Percentiles rank a stretch among this genome's conserved stretches.
Evolutionary conservation across 2,113 vertebrate species (phyloP).

Genomic region (Prunella himalayana): DNA sequence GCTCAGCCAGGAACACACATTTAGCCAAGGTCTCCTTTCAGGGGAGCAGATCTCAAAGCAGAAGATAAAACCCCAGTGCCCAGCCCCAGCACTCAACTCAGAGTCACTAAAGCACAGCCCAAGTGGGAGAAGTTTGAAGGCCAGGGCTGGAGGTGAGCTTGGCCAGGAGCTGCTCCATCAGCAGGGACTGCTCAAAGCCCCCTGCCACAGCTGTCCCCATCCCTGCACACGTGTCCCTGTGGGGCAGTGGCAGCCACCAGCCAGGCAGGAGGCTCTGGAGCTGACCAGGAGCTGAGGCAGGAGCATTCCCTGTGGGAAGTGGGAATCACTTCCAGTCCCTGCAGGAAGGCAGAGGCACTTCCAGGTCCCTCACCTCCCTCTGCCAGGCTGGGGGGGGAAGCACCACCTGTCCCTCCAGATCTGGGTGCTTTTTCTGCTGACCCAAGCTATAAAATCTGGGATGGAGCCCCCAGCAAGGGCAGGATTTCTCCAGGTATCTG

Average conservation of each 20-base stretch:
- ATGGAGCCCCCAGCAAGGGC: background rate
- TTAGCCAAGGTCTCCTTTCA: background rate
- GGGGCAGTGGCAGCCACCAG: background rate
- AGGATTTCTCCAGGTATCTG: background rate
- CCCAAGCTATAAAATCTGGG: background rate
- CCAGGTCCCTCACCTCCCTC: background rate
- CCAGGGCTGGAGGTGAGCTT: background rate
- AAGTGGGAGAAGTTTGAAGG: background rate
- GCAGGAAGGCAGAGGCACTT: background rate
- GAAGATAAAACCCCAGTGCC: background rate
- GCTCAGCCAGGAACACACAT: rapidly evolving
- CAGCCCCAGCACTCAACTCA: background rate
- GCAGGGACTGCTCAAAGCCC: background rate
- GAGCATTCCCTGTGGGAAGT: rapidly evolving
- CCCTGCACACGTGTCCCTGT: background rate
- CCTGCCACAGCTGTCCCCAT: rapidly evolving
- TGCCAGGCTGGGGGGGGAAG: rapidly evolving
- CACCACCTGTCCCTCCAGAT: background rate
- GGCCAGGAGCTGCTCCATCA: background rate
- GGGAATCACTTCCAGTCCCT: background rate
- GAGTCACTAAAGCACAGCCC: background rate
- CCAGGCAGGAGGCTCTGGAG: background rate
- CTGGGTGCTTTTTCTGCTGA: background rate
- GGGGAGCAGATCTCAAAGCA: background rate
- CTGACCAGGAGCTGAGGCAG: background rate